Evolutionary conservation across 2,113 vertebrate genomes (phyloP).

Genomic region (Takifugu bimaculatus): DNA sequence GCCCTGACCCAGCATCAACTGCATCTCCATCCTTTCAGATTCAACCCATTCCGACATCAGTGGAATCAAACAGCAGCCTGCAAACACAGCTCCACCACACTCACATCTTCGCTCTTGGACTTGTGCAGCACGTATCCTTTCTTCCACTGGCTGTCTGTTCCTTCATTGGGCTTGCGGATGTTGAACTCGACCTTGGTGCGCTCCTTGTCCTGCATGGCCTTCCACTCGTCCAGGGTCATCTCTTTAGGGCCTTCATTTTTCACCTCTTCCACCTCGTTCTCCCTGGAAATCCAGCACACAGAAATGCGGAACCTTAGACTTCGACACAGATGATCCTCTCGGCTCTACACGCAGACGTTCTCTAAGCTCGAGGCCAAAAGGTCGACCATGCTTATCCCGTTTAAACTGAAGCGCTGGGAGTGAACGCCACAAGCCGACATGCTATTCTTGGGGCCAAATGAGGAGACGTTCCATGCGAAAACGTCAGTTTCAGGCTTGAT

Average conservation of each 20-base stretch:
- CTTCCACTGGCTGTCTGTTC: conserved; percentile 96
- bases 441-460: background rate
- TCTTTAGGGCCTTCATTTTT: conserved; percentile 96
- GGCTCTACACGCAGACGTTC: conserved; percentile 8
- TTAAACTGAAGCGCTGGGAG: conserved; percentile 10
- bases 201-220: conserved; percentile 98
- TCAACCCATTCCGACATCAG: too few species aligned
- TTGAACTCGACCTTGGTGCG: conserved; percentile 98
- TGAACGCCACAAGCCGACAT: conserved; percentile 4
- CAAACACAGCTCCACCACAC: conserved; percentile 14
- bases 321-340: conserved; percentile 25
- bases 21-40: too few species aligned
- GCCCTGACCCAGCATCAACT: too few species aligned
- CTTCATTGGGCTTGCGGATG: conserved; percentile 98
- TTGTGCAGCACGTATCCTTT: conserved; percentile 98
- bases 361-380: conserved; percentile 34
- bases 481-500: too few species aligned
- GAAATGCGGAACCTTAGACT: conserved; percentile 5
- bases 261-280: conserved; percentile 94
- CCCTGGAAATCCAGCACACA: conserved; percentile 68
- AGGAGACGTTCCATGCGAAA: too few species aligned
- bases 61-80: background rate
- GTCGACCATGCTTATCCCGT: conserved; percentile 34
- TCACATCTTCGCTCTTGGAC: conserved; percentile 96
- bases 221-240: conserved; percentile 99